Conservation (phyloP, 2,888 invertebrate genomes). For the Rhopalosiphum nymphaeae region DNA sequence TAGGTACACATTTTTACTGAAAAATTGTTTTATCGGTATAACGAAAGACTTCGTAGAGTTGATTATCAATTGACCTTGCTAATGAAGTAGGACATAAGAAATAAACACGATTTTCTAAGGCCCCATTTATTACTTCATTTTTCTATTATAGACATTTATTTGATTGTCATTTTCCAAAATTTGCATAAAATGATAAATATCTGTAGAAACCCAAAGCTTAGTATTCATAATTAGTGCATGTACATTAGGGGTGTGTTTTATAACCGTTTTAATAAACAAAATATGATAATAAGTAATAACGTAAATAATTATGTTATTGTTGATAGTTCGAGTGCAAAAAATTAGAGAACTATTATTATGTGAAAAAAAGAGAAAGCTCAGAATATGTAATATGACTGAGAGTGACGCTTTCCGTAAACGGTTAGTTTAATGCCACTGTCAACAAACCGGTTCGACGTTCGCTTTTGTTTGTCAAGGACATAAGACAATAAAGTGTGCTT, state of each 20-base stretch:
- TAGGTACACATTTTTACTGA: background rate
- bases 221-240: background rate
- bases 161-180: background rate
- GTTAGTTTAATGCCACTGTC: constrained; percentile 64
- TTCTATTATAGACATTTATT: background rate
- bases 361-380: constrained; percentile 60
- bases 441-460: constrained; percentile 65
- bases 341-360: constrained; percentile 50
- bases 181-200: background rate
- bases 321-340: constrained; percentile 14
- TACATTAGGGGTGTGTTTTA: background rate
- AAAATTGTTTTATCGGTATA: constrained; percentile 33
- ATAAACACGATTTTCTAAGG: constrained; percentile 17
- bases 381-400: constrained; percentile 50
- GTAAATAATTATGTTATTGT: background rate
- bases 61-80: constrained; percentile 55
- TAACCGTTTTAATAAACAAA: background rate
- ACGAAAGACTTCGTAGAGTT: constrained; percentile 67
- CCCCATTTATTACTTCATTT: background rate
- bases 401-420: constrained; percentile 65
- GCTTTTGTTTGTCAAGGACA: constrained; percentile 65
- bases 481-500: constrained; percentile 48
- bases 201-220: background rate
- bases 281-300: background rate
- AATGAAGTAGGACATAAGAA: constrained; percentile 41